Evolutionary conservation across 2,113 vertebrate genomes (phyloP).

Genomic region (Phylloscopus trochilus): DNA sequence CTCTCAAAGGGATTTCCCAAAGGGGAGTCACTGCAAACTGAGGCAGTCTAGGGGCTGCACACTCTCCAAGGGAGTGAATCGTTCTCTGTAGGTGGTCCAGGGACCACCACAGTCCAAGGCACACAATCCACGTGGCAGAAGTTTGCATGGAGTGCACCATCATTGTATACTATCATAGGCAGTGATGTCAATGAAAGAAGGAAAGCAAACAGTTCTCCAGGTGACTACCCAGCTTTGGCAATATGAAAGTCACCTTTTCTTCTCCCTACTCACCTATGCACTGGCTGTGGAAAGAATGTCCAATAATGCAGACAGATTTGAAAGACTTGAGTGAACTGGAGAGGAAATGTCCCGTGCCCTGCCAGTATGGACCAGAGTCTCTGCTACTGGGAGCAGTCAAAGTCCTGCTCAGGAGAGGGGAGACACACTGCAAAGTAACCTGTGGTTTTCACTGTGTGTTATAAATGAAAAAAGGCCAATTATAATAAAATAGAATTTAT

Average conservation of each 20-base stretch:
- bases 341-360: background rate
- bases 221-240: background rate
- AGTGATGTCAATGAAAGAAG: background rate
- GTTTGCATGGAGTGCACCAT: background rate
- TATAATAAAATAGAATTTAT: no score
- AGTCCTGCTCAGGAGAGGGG: background rate
- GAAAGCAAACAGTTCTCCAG: background rate
- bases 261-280: background rate
- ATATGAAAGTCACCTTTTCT: background rate
- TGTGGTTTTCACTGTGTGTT: background rate
- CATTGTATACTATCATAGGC: background rate
- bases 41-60: no score
- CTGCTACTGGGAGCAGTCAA: background rate
- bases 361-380: background rate
- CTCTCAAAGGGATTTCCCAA: no score
- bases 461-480: no score
- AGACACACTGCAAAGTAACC: background rate
- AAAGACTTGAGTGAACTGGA: background rate
- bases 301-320: background rate
- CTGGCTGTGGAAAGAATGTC: background rate
- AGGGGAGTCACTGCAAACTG: no score
- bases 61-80: no score
- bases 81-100: no score
- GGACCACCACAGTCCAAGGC: background rate
- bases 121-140: background rate